phyloP scores from a whole-genome alignment of 2,113 vertebrate species.

The Nematolebias whitei region DNA sequence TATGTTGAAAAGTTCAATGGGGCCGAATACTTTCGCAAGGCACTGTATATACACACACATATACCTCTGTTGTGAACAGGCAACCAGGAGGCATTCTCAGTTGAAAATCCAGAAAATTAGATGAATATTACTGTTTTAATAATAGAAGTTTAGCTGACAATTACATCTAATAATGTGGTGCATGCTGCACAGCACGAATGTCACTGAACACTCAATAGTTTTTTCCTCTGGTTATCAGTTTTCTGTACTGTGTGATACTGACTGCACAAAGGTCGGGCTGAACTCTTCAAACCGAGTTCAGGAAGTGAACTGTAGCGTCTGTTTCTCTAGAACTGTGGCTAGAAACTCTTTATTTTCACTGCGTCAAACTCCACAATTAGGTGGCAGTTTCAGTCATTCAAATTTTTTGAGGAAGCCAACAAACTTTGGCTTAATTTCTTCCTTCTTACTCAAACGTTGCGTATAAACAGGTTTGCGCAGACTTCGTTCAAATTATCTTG shows the following conservation, averaged over 20 bases:
- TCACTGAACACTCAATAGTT: not conserved
- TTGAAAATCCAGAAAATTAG: constrained; percentile 9
- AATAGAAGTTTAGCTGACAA: constrained; percentile 1
- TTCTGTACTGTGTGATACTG: constrained; percentile 6
- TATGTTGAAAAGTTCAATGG: too few relatives aligned
- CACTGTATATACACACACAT: too few relatives aligned
- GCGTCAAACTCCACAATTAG: not conserved
- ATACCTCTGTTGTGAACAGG: not conserved
- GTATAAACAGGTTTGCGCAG: not conserved
- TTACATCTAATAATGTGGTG: constrained; percentile 4
- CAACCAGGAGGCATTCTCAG: constrained; percentile 1
- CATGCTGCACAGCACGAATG: not conserved
- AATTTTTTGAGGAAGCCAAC: too few relatives aligned
- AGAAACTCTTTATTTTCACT: not conserved
- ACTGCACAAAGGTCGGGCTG: not conserved
- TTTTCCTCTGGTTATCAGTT: not conserved
- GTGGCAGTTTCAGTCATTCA: too few relatives aligned
- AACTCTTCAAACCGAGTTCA: not conserved
- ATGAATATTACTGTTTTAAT: constrained; percentile 9
- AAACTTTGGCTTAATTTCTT: not conserved
- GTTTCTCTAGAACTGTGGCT: not conserved
- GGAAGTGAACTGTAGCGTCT: not conserved
- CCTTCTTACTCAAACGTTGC: too few relatives aligned
- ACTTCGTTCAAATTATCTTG: not conserved
- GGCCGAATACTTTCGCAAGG: too few relatives aligned